phyloP scores from a whole-genome alignment of 2,888 invertebrate genomes.

The Melipona bicolor region DNA sequence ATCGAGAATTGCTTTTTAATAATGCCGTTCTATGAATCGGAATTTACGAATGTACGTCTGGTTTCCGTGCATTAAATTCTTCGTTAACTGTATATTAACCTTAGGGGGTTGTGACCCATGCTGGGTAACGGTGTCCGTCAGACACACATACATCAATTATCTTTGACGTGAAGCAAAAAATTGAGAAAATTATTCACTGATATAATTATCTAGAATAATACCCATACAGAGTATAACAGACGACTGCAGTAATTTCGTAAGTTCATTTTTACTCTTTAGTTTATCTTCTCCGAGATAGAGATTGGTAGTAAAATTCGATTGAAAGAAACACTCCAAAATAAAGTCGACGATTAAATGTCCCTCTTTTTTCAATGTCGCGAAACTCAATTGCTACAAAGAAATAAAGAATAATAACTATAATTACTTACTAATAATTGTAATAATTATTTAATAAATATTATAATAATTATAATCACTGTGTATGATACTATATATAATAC shows the following conservation, averaged over 20 bases:
- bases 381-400: too few relatives aligned
- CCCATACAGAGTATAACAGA: not conserved
- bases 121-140: not conserved
- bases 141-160: not conserved
- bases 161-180: not conserved
- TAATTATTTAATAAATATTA: too few relatives aligned
- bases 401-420: too few relatives aligned
- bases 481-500: too few relatives aligned
- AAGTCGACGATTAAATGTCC: too few relatives aligned
- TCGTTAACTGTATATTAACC: not conserved
- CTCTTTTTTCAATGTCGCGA: too few relatives aligned
- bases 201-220: not conserved
- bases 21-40: not conserved
- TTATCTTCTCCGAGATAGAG: too few relatives aligned
- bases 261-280: not conserved
- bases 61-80: not conserved
- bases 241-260: not conserved
- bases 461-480: too few relatives aligned
- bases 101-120: not conserved
- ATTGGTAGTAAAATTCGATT: too few relatives aligned
- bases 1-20: not conserved
- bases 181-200: not conserved
- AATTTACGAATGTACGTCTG: not conserved
- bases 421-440: too few relatives aligned
- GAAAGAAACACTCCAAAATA: too few relatives aligned